Conservation (phyloP, 2,113 vertebrate species). For the Microcebus lehilahytsara region DNA sequence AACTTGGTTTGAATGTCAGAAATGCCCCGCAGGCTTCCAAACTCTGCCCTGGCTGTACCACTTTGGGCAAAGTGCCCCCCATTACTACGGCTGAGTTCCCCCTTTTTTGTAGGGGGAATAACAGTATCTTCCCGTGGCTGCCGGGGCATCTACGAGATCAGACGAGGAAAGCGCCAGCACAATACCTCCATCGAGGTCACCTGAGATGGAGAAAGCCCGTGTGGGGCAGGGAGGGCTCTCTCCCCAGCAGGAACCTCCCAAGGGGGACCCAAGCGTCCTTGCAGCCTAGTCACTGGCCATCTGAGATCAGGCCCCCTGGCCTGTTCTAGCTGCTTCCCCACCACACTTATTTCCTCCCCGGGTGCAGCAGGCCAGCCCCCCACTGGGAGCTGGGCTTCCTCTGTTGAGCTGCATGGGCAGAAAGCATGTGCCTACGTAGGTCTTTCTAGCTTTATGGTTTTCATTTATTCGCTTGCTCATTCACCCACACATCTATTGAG, state of each 20-base stretch:
- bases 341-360: fast-evolving
- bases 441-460: not conserved
- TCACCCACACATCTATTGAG: not conserved
- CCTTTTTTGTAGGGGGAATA: not conserved
- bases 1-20: not conserved
- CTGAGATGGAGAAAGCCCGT: not conserved
- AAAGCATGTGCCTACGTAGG: fast-evolving
- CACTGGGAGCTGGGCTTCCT: fast-evolving
- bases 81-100: fast-evolving
- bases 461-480: not conserved
- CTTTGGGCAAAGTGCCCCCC: not conserved
- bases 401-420: not conserved
- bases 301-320: fast-evolving
- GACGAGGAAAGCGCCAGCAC: not conserved
- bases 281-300: fast-evolving
- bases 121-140: not conserved
- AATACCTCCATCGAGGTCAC: not conserved
- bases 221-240: not conserved
- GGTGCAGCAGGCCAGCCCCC: fast-evolving
- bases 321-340: fast-evolving
- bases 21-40: fast-evolving
- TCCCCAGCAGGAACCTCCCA: not conserved
- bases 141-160: fast-evolving
- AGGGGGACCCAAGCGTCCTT: not conserved
- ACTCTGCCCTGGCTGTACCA: fast-evolving